These are phyloP conservation scores for Nyleta sp. DNA, from an alignment of 2,888 invertebrate genomes.

Conservation along the genomic window DNA sequence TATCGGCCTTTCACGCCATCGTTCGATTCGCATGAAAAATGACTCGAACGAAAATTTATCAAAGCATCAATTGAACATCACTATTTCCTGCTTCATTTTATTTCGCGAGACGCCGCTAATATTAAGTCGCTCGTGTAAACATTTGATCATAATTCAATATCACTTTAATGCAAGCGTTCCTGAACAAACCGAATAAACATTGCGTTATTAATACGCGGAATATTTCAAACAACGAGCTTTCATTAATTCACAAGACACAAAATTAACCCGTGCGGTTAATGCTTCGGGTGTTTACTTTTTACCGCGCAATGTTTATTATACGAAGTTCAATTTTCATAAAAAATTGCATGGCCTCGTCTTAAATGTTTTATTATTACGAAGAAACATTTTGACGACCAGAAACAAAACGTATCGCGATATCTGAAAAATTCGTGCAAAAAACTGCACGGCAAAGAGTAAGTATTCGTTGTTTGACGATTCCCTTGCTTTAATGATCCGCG, in stretches of 20 bases:
- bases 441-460: too few relatives aligned
- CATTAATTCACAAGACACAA: slow-evolving; percentile 1
- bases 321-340: too few relatives aligned
- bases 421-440: too few relatives aligned
- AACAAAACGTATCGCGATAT: too few relatives aligned
- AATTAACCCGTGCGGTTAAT: too few relatives aligned
- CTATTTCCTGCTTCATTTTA: slow-evolving; percentile 46
- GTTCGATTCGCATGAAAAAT: slow-evolving; percentile 54
- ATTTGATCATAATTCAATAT: slow-evolving; percentile 30
- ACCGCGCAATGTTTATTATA: too few relatives aligned
- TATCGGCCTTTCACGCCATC: slow-evolving; percentile 48
- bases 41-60: slow-evolving; percentile 39
- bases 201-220: neutral
- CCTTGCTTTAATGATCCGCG: too few relatives aligned
- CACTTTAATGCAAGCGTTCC: neutral
- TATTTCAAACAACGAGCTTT: neutral
- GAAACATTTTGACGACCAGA: too few relatives aligned
- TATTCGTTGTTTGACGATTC: too few relatives aligned
- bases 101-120: slow-evolving; percentile 28
- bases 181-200: slow-evolving; percentile 4
- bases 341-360: too few relatives aligned
- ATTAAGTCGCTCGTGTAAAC: slow-evolving; percentile 24
- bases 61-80: slow-evolving; percentile 46
- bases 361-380: too few relatives aligned
- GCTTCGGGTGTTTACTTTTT: too few relatives aligned